Conservation (phyloP, 2,113 vertebrate species). For the Centropristis striata region DNA sequence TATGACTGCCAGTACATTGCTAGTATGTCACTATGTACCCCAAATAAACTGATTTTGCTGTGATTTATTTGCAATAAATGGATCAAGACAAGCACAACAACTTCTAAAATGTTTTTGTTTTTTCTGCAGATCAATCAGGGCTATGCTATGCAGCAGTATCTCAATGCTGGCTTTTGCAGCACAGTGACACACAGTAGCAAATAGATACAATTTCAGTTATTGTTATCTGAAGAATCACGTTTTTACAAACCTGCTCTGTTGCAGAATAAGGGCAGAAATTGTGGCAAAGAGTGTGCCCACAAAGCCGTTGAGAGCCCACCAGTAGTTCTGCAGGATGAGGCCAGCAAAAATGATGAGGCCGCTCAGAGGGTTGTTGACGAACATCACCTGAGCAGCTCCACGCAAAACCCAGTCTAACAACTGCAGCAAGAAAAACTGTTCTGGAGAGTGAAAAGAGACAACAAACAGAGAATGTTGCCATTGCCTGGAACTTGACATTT, state of each 20-base stretch:
- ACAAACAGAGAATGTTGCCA: background rate
- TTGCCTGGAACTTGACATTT: too few species aligned
- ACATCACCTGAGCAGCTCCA: constrained; percentile 96
- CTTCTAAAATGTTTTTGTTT: too few species aligned
- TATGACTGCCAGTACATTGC: too few species aligned
- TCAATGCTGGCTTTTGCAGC: too few species aligned
- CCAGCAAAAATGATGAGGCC: constrained; percentile 90
- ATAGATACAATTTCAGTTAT: background rate
- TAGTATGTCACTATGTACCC: too few species aligned
- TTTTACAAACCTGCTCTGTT: constrained; percentile 89
- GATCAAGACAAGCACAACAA: too few species aligned
- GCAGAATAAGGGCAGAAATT: constrained; percentile 90
- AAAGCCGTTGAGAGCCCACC: constrained; percentile 95
- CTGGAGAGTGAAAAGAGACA: constrained; percentile 77
- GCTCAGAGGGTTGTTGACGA: constrained; percentile 96
- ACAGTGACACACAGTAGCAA: background rate
- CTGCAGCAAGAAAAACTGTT: constrained; percentile 90
- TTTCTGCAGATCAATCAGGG: too few species aligned
- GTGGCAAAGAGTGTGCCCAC: constrained; percentile 91
- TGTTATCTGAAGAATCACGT: background rate
- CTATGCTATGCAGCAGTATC: too few species aligned
- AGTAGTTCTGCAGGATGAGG: constrained; percentile 94
- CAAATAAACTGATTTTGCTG: too few species aligned
- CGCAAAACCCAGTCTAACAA: constrained; percentile 94
- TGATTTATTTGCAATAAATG: too few species aligned